These are phyloP conservation scores for Hydrophis major DNA, from an alignment of 2,797 vertebrate genomes.

Conservation along the genomic window DNA sequence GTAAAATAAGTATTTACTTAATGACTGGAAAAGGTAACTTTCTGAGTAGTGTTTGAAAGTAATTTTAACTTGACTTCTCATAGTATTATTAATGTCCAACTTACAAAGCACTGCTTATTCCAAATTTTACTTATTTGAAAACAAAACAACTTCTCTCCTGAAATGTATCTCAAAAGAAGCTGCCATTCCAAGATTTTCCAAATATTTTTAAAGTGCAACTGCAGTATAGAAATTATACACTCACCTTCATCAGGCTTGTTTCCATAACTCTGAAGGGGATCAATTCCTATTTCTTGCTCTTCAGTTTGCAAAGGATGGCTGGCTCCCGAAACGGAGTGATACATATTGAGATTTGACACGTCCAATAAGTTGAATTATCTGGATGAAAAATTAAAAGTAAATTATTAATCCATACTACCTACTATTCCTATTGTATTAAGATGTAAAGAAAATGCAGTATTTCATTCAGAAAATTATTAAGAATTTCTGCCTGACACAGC, in stretches of 20 bases:
- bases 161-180: constrained; percentile 9
- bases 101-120: constrained; percentile 38
- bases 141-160: background rate
- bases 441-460: background rate
- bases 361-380: constrained; percentile 50
- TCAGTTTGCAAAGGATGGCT: constrained; percentile 91
- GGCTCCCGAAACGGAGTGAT: constrained; percentile 88
- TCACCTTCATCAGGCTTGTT: constrained; percentile 79
- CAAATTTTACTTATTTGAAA: constrained; percentile 26
- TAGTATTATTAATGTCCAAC: constrained; percentile 33
- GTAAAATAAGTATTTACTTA: constrained; percentile 52
- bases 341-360: constrained; percentile 76
- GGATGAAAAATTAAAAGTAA: constrained; percentile 7
- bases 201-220: constrained; percentile 21
- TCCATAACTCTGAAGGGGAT: constrained; percentile 86
- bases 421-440: background rate
- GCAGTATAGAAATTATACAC: constrained; percentile 33
- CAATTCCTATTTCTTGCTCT: constrained; percentile 92
- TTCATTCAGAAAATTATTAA: background rate
- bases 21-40: constrained; percentile 52
- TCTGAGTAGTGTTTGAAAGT: constrained; percentile 49
- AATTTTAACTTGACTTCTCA: constrained; percentile 52
- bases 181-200: background rate
- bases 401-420: background rate
- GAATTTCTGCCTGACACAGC: background rate